A percentile compares a stretch with the other conserved stretches of the same genome.
These are phyloP conservation scores for Schizopygopsis malacanthus DNA, from an alignment of 2,797 vertebrate species.

Conservation along the genomic window DNA sequence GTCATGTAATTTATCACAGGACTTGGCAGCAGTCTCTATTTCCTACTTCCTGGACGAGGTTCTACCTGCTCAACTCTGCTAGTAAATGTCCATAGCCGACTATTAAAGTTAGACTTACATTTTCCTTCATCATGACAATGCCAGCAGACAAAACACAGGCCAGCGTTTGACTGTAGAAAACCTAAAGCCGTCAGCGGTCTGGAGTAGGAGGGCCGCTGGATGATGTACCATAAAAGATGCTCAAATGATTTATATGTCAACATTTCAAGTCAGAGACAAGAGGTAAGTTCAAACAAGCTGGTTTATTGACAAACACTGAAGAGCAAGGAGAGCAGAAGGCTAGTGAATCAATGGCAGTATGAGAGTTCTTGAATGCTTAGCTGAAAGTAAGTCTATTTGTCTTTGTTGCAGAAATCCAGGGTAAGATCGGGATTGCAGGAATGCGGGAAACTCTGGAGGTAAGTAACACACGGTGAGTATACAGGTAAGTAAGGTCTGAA, in stretches of 20 bases:
- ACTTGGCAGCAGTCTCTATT: conserved; percentile 50
- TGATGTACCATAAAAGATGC: neutral
- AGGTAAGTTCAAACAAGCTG: too few relatives aligned
- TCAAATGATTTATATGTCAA: neutral
- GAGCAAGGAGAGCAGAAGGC: too few relatives aligned
- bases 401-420: too few relatives aligned
- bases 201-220: neutral
- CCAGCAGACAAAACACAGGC: conserved; percentile 46
- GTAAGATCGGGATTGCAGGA: too few relatives aligned
- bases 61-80: conserved; percentile 50
- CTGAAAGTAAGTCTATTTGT: too few relatives aligned
- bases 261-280: too few relatives aligned
- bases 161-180: conserved; percentile 20
- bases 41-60: conserved; percentile 50
- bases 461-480: too few relatives aligned
- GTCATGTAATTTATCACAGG: conserved; percentile 40
- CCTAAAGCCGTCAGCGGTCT: conserved; percentile 41
- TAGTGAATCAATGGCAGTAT: too few relatives aligned
- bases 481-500: too few relatives aligned
- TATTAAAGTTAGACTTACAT: conserved; percentile 80
- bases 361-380: too few relatives aligned
- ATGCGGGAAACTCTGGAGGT: too few relatives aligned
- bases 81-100: conserved; percentile 58
- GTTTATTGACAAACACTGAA: too few relatives aligned
- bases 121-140: conserved; percentile 63